Evolutionary conservation across 2,113 vertebrate genomes (phyloP).

Genomic region (Cyprinodon brontotheroides): DNA sequence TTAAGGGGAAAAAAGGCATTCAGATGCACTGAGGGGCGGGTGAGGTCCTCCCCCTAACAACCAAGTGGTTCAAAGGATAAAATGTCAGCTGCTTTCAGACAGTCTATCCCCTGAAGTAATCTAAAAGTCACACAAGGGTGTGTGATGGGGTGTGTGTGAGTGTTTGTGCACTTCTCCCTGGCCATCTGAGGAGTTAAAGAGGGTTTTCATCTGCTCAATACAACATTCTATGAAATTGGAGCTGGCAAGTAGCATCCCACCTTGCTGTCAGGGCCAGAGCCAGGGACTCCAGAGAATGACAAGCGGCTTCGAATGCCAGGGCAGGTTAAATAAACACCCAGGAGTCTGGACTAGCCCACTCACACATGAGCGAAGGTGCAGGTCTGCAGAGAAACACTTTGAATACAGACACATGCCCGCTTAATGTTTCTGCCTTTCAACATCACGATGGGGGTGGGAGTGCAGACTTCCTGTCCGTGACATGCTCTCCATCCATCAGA

Average conservation of each 20-base stretch:
- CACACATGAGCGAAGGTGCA: constrained; percentile 11
- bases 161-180: constrained; percentile 15
- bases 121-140: constrained; percentile 59
- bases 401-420: constrained; percentile 54
- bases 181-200: constrained; percentile 36
- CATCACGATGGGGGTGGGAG: constrained; percentile 60
- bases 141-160: constrained; percentile 7
- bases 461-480: constrained; percentile 68
- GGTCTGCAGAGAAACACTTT: constrained; percentile 39
- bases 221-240: constrained; percentile 61
- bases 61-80: constrained; percentile 65
- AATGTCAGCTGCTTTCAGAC: constrained; percentile 69
- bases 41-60: constrained; percentile 60
- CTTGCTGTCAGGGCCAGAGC: constrained; percentile 64
- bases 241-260: constrained; percentile 57
- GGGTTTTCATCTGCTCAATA: constrained; percentile 53
- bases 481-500: constrained; percentile 49
- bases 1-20: constrained; percentile 22
- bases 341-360: constrained; percentile 45
- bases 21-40: constrained; percentile 35
- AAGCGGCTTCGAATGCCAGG: constrained; percentile 51
- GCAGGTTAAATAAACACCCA: constrained; percentile 71
- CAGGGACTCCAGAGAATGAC: constrained; percentile 55
- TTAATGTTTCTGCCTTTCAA: constrained; percentile 57
- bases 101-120: constrained; percentile 72